Conservation (phyloP, 1,140 invertebrate species). For the Neomicropteryx cornuta region DNA sequence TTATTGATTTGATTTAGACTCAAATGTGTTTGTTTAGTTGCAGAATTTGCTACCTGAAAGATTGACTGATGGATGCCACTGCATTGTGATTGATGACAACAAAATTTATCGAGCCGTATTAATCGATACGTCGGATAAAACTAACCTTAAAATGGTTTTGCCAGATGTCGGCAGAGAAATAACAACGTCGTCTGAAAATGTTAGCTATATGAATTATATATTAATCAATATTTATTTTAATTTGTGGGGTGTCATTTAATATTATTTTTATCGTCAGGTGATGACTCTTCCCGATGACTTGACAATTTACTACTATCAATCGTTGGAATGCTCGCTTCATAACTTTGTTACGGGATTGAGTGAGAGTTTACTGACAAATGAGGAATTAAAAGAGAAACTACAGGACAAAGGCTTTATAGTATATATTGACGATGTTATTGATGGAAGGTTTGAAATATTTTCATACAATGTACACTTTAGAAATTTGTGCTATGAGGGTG, state of each 20-base stretch:
- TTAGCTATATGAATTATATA: neutral
- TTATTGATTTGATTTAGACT: neutral
- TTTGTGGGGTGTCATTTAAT: neutral
- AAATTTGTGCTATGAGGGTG: no score
- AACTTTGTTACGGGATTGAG: slow-evolving; percentile 23
- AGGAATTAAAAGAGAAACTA: slow-evolving; percentile 18
- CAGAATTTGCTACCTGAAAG: neutral
- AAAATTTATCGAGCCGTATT: neutral
- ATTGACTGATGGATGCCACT: neutral
- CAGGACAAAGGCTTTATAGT: slow-evolving; percentile 34
- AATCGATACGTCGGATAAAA: neutral
- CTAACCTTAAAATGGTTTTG: neutral
- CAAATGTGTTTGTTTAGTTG: neutral
- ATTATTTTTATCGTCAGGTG: slow-evolving; percentile 33
- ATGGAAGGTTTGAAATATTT: slow-evolving; percentile 35
- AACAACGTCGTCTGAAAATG: neutral
- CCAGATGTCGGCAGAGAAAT: neutral
- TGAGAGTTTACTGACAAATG: slow-evolving; percentile 19
- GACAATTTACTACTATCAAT: slow-evolving; percentile 43
- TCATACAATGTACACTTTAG: no score
- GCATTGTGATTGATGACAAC: neutral
- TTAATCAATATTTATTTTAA: neutral
- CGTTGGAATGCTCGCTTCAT: slow-evolving; percentile 36
- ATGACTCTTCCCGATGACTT: slow-evolving; percentile 39
- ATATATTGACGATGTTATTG: slow-evolving; percentile 42